Evolutionary conservation across 2,797 vertebrate species (phyloP).

Genomic region (Coilia nasus): DNA sequence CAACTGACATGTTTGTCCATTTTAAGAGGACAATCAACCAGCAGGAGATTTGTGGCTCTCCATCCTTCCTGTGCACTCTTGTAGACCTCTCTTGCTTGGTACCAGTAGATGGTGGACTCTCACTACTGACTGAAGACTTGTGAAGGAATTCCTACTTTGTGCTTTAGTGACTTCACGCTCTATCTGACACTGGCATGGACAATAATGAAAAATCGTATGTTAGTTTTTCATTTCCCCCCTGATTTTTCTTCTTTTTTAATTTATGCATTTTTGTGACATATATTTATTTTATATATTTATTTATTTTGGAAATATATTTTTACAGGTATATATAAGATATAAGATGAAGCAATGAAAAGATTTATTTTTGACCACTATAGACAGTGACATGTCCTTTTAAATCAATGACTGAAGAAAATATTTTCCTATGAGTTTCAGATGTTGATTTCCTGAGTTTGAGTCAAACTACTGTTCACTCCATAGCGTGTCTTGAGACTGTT

Average conservation of each 20-base stretch:
- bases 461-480: conserved; percentile 16
- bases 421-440: conserved; percentile 45
- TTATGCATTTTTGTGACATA: conserved; percentile 93
- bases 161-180: conserved; percentile 52
- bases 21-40: conserved; percentile 35
- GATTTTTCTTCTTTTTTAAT: conserved; percentile 84
- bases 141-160: conserved; percentile 66
- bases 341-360: conserved; percentile 50
- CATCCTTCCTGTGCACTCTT: conserved; percentile 37
- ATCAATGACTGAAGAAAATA: conserved; percentile 47
- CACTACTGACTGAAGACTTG: conserved; percentile 52
- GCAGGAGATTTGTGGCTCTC: not conserved
- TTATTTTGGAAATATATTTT: conserved; percentile 99
- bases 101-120: conserved; percentile 37
- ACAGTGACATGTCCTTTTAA: conserved; percentile 33
- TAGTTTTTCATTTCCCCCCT: conserved; percentile 56
- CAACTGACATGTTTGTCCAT: conserved; percentile 16
- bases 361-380: conserved; percentile 53
- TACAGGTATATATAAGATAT: conserved; percentile 89
- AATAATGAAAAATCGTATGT: conserved; percentile 61
- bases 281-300: conserved; percentile 99
- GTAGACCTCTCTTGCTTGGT: conserved; percentile 44
- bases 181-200: conserved; percentile 56
- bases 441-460: conserved; percentile 32
- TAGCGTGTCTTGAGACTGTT: conserved; percentile 15